Evolutionary conservation across 2,888 invertebrate genomes (phyloP), one percentile per base, ranked within the genome.

Genomic region (Heliconius ethilla): DNA sequence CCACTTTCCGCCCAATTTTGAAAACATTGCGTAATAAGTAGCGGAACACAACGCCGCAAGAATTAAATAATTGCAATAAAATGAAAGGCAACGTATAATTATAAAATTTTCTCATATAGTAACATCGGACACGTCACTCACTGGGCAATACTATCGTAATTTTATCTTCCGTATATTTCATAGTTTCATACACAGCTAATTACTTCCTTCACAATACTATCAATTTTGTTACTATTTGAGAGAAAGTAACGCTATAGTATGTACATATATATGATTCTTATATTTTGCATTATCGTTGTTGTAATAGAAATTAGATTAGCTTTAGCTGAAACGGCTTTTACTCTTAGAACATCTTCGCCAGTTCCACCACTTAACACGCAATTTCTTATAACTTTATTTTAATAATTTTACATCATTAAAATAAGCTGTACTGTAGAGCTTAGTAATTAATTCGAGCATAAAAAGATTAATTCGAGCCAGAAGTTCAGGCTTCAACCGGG

Each of bases 91-190:
- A 40, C 40, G 13, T 40, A 69, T 69, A 69, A 69, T 40, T 15
- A 25, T 11, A 45, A 33, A 22, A 27, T 55, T 55, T 70, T 51
- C 70, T 51, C 9, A 27, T 22, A 7, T 59, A 7, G 37, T 15
- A 25, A 33, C 59, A 37, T 72, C 27, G 29, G 29, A 65, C 45
- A 66, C 37, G 75, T 75, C 27, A 63, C 65, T 75, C 45, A 74
- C 6, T 45, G 27, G 55, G 70, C 70, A 70, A 13, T 55, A 70
- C 45, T 27, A 29, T 70, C 29, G 29, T 72, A n/a, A 59, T 55
- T 33, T 59, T 59, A 72, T 72, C 59, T 72, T 72, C 72, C 72
- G 72, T 72, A 59, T 59, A 33, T 22, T 59, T 72, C 72, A 59
- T 59, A 37, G n/a, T 11, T 59, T 72, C 72, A 59, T 59, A 33